Percentiles rank a stretch among this genome's conserved stretches.
Conservation (phyloP, 2,797 vertebrate genomes). For the Anguilla anguilla region DNA sequence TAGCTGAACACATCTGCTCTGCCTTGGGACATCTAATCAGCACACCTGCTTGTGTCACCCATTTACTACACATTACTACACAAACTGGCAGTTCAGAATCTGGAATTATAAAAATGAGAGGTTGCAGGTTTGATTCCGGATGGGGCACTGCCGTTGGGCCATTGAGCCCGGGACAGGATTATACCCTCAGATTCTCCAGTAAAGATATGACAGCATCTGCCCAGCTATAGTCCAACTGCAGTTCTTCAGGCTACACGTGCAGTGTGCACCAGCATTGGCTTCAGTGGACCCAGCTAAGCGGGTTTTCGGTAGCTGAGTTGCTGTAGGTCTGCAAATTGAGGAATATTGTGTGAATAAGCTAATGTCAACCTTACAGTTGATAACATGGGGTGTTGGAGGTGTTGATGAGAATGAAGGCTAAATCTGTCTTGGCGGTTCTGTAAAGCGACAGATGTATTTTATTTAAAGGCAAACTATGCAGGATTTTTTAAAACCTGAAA, state of each 20-base stretch:
- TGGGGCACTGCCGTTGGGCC: neutral
- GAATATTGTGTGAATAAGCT: neutral
- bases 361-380: neutral
- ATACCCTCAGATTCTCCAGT: neutral
- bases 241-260: too few species aligned
- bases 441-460: neutral
- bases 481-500: neutral
- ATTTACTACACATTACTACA: too few species aligned
- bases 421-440: neutral
- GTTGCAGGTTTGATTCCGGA: neutral
- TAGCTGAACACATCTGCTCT: too few species aligned
- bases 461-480: neutral
- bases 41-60: too few species aligned
- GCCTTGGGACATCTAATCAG: too few species aligned
- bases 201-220: too few species aligned
- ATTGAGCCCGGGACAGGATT: neutral
- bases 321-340: neutral
- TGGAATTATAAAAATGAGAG: neutral
- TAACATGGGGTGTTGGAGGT: neutral
- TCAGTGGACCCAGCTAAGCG: neutral
- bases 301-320: neutral
- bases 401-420: constrained; percentile 2
- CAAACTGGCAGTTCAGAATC: too few species aligned
- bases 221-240: too few species aligned
- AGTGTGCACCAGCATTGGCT: neutral